These are phyloP conservation scores for Eilema sororculum DNA, from an alignment of 2,888 invertebrate species.

Conservation along the genomic window DNA sequence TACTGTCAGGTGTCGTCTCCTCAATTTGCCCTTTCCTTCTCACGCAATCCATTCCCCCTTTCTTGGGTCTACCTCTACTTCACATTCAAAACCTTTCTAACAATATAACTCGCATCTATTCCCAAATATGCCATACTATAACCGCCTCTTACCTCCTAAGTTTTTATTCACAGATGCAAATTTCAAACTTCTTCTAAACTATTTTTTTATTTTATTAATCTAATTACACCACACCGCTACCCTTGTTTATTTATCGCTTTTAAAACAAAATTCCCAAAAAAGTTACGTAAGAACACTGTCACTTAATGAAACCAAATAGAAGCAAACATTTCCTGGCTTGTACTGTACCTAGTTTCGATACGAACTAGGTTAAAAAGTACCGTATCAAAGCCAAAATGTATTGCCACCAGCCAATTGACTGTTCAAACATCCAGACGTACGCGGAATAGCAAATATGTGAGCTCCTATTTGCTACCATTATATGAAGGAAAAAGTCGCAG, in stretches of 20 bases:
- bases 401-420: slow-evolving; percentile 69
- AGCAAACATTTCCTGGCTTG: neutral
- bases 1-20: too few species aligned
- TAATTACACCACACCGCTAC: neutral
- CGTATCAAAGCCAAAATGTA: slow-evolving; percentile 62
- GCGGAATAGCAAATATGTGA: slow-evolving; percentile 68
- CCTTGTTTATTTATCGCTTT: neutral
- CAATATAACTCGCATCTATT: too few species aligned
- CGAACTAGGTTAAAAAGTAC: slow-evolving; percentile 28
- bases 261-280: neutral
- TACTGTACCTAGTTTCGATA: neutral
- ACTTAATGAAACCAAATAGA: neutral
- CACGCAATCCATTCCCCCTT: too few species aligned
- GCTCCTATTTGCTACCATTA: slow-evolving; percentile 59
- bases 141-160: too few species aligned
- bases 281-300: neutral
- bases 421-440: slow-evolving; percentile 66
- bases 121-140: too few species aligned
- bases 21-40: too few species aligned
- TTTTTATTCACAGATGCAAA: too few species aligned
- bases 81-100: too few species aligned
- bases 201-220: neutral
- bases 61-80: too few species aligned
- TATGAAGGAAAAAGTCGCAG: slow-evolving; percentile 51
- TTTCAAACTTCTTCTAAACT: neutral